Evolutionary conservation across 2,797 vertebrate genomes (phyloP).

Genomic region (Sitta carolinensis): DNA sequence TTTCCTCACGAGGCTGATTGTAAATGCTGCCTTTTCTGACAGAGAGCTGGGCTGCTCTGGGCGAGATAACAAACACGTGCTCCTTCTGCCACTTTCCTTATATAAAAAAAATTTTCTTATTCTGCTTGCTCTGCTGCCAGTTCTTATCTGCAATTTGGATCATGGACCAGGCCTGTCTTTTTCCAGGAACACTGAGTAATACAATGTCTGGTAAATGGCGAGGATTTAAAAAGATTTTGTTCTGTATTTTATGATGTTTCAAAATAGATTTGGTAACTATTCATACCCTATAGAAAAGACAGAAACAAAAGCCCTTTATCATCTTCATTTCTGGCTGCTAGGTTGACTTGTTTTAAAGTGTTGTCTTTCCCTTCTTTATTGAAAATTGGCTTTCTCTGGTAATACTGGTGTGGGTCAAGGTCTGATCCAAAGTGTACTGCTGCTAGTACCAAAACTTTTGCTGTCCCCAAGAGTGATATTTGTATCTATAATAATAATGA

Average conservation of each 20-base stretch:
- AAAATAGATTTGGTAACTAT: neutral
- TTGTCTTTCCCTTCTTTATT: neutral
- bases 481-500: neutral
- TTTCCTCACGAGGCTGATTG: neutral
- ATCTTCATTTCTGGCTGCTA: neutral
- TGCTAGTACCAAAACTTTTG: neutral
- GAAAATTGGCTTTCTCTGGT: neutral
- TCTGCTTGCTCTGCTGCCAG: neutral
- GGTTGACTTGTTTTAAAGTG: neutral
- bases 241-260: neutral
- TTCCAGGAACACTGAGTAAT: neutral
- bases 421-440: neutral
- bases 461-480: neutral
- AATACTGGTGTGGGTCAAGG: neutral
- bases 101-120: neutral
- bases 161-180: neutral
- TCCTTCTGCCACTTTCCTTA: neutral
- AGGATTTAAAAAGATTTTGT: neutral
- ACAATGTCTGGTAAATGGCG: neutral
- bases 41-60: neutral
- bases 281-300: neutral
- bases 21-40: neutral
- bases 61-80: neutral
- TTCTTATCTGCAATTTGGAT: constrained; percentile 41
- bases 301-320: neutral